Conservation (phyloP, 2,888 invertebrate genomes). For the Phlogophora meticulosa region DNA sequence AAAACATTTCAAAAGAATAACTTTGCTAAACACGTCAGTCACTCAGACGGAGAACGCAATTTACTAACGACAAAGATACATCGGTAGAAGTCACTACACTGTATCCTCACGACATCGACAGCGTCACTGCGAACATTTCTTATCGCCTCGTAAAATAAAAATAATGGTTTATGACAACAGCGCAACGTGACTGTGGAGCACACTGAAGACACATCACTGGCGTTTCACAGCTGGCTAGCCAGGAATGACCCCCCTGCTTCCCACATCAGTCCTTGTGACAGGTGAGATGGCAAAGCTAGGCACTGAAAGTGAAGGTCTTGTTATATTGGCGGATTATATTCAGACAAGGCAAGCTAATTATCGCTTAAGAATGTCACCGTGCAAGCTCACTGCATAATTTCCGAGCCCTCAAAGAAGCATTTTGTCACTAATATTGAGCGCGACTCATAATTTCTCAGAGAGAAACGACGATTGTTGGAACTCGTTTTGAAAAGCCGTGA, state of each 20-base stretch:
- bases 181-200: conserved; percentile 46
- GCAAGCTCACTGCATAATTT: conserved; percentile 31
- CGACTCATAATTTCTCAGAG: conserved; percentile 8
- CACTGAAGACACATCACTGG: conserved; percentile 27
- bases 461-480: conserved; percentile 1
- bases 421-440: conserved; percentile 36
- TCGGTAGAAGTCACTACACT: conserved; percentile 47
- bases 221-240: conserved; percentile 29
- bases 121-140: conserved; percentile 58
- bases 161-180: conserved; percentile 70
- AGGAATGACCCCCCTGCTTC: not conserved
- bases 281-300: not conserved
- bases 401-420: conserved; percentile 46
- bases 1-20: conserved; percentile 53
- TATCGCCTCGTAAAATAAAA: conserved; percentile 61
- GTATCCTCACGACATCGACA: conserved; percentile 48
- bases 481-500: conserved; percentile 4
- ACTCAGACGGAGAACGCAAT: conserved; percentile 43
- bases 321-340: conserved; percentile 46
- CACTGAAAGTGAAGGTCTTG: conserved; percentile 42
- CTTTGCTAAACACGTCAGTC: conserved; percentile 41
- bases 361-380: conserved; percentile 63
- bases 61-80: conserved; percentile 54
- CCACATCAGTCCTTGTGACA: conserved; percentile 4
- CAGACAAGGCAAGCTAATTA: conserved; percentile 61